Percentiles rank a stretch among this genome's conserved stretches.
phyloP scores from a whole-genome alignment of 2,888 invertebrate genomes.

The Drosophila prostipennis region DNA sequence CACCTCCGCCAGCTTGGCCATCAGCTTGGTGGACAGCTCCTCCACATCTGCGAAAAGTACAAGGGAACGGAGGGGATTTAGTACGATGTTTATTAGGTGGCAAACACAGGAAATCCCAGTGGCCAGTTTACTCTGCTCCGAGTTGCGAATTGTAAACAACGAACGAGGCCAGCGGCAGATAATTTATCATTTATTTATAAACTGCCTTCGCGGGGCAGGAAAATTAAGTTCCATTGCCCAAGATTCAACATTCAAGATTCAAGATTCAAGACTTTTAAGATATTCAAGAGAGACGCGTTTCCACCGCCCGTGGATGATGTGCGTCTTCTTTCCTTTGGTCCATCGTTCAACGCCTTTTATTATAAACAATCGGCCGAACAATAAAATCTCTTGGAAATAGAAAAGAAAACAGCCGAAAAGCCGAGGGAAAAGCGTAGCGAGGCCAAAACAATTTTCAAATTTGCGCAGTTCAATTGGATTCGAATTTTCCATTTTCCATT shows the following conservation, averaged over 20 bases:
- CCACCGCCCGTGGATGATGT: constrained; percentile 29
- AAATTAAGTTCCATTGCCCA: too few relatives aligned
- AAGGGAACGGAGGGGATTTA: too few relatives aligned
- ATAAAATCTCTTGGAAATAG: constrained; percentile 39
- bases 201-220: constrained; percentile 35
- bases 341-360: constrained; percentile 61
- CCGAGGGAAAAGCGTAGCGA: not conserved
- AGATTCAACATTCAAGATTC: too few relatives aligned
- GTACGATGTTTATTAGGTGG: constrained; percentile 14
- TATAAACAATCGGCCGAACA: constrained; percentile 61
- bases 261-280: constrained; percentile 29
- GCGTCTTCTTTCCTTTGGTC: constrained; percentile 38
- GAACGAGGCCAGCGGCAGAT: constrained; percentile 54
- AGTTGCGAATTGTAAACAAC: constrained; percentile 41
- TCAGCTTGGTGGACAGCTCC: constrained; percentile 84
- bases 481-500: constrained; percentile 6
- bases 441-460: constrained; percentile 57
- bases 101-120: constrained; percentile 19
- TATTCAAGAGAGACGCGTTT: constrained; percentile 9
- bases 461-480: constrained; percentile 74
- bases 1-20: constrained; percentile 84
- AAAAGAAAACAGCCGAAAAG: constrained; percentile 21
- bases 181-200: constrained; percentile 80
- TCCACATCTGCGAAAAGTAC: constrained; percentile 82
- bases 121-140: not conserved